Evolutionary conservation across 1,140 invertebrate species (phyloP).

Genomic region (Platyura marginata): DNA sequence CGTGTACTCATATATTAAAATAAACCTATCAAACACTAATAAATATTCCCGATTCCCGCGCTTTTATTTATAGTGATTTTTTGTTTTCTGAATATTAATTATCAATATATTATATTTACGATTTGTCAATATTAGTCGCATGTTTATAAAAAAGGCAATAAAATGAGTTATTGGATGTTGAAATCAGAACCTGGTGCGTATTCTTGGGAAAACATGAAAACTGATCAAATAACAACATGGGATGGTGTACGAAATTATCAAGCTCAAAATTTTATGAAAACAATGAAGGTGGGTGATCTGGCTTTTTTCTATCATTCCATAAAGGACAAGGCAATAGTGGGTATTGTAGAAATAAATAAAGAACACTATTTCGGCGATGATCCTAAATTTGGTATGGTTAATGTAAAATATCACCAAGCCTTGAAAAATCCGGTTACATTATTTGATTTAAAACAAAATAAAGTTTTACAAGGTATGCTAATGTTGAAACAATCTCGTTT

Average conservation of each 20-base stretch:
- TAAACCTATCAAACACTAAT: too few species aligned
- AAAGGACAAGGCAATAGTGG: neutral
- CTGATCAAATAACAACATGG: neutral
- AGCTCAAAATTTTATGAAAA: neutral
- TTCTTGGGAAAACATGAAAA: neutral
- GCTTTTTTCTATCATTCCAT: neutral
- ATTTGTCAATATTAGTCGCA: too few species aligned
- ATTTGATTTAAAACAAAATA: too few species aligned
- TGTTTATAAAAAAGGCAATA: too few species aligned
- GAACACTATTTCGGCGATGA: neutral
- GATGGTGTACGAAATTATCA: neutral
- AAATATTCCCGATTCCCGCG: too few species aligned
- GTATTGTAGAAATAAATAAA: neutral
- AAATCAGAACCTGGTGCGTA: neutral
- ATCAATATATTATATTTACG: too few species aligned
- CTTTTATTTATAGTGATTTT: too few species aligned
- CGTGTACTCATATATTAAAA: too few species aligned
- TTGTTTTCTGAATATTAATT: too few species aligned
- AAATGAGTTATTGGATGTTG: neutral
- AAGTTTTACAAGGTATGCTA: too few species aligned
- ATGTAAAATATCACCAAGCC: neutral
- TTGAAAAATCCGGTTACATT: constrained; percentile 1
- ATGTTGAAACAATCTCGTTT: too few species aligned
- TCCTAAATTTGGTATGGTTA: neutral
- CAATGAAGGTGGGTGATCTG: neutral